These are phyloP conservation scores for Rhea americana DNA, from an alignment of 2,113 vertebrate genomes.

Conservation along the genomic window DNA sequence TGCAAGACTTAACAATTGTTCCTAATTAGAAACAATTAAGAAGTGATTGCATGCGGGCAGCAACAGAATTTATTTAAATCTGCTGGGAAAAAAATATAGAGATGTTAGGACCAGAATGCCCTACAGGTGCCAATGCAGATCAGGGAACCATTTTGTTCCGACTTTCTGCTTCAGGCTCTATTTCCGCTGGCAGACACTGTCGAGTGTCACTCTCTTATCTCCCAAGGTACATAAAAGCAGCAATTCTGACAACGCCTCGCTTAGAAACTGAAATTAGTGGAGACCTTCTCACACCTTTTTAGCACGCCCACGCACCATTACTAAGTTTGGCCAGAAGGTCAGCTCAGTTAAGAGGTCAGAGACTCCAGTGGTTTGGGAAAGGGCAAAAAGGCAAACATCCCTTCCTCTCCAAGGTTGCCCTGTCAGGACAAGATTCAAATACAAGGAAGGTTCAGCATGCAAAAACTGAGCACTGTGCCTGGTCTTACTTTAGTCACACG, in stretches of 20 bases:
- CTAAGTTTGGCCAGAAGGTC: not conserved
- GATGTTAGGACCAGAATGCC: not conserved
- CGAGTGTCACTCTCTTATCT: not conserved
- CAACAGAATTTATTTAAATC: not conserved
- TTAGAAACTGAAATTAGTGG: not conserved
- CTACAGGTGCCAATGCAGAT: not conserved
- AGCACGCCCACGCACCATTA: not conserved
- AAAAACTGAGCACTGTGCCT: not conserved
- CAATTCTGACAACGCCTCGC: not conserved
- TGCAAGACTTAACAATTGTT: not conserved
- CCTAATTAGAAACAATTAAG: not conserved
- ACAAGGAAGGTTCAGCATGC: not conserved
- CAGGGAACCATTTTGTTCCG: not conserved
- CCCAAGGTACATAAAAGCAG: not conserved
- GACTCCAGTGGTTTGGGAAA: not conserved
- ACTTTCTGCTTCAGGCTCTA: not conserved
- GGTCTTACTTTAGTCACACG: not conserved
- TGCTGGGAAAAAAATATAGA: not conserved
- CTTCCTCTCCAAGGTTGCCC: not conserved
- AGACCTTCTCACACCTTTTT: not conserved
- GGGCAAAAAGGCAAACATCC: not conserved
- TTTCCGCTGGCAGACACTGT: not conserved
- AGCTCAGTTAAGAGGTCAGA: not conserved
- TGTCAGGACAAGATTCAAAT: not conserved
- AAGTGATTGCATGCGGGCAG: not conserved